phyloP scores from a whole-genome alignment of 1,140 invertebrate genomes.

The Tetranychus urticae region DNA sequence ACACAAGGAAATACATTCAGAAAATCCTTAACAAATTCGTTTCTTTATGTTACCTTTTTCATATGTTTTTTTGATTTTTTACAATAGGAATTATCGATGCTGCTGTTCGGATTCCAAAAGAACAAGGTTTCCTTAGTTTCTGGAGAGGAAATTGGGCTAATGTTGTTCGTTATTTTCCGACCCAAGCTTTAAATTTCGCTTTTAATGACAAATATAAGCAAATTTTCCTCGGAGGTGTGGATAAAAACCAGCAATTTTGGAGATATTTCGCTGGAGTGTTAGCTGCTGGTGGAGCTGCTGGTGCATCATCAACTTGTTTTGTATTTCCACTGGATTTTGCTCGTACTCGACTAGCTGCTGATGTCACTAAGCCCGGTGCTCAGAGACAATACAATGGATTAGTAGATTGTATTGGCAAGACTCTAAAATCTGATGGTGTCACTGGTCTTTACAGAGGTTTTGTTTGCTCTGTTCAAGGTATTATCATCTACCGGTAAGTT shows the following conservation, averaged over 20 bases:
- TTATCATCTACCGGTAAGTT: slow-evolving; percentile 9
- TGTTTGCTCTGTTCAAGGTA: slow-evolving; percentile 37
- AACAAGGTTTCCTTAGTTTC: slow-evolving; percentile 62
- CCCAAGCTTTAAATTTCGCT: slow-evolving; percentile 82
- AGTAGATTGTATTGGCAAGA: slow-evolving; percentile 60
- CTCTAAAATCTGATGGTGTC: slow-evolving; percentile 63
- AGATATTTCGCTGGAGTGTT: slow-evolving; percentile 64
- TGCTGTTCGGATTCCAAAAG: slow-evolving; percentile 60
- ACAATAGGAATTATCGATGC: slow-evolving; percentile 46
- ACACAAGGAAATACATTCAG: too few species aligned
- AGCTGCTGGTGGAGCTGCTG: slow-evolving; percentile 74
- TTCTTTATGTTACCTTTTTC: too few species aligned
- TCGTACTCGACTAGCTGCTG: slow-evolving; percentile 65
- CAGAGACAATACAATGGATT: slow-evolving; percentile 66
- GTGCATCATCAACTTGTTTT: slow-evolving; percentile 72
- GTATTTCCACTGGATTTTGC: slow-evolving; percentile 88
- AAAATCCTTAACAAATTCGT: too few species aligned
- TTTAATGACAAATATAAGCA: slow-evolving; percentile 47
- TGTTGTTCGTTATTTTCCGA: slow-evolving; percentile 77
- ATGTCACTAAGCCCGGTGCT: slow-evolving; percentile 52
- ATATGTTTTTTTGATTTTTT: too few species aligned
- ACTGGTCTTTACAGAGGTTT: slow-evolving; percentile 75
- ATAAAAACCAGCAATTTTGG: slow-evolving; percentile 67
- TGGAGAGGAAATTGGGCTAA: slow-evolving; percentile 90
- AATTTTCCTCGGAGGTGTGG: slow-evolving; percentile 51